Conservation (phyloP, 2,797 vertebrate species). For the Corythornis leucogaster region DNA sequence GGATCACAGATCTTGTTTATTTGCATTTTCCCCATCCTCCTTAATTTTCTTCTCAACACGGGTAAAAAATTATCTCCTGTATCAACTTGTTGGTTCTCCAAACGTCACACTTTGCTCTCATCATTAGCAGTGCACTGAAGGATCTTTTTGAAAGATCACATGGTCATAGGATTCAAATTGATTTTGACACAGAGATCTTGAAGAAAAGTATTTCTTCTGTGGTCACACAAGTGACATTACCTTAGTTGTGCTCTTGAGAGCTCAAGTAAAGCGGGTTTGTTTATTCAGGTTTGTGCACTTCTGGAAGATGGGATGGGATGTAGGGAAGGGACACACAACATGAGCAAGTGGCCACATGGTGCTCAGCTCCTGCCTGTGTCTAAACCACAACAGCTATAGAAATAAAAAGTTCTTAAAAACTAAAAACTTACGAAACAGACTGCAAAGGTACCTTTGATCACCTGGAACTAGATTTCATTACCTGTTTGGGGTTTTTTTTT, state of each 20-base stretch:
- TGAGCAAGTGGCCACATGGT: too few relatives aligned
- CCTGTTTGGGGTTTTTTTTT: not conserved
- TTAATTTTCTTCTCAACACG: not conserved
- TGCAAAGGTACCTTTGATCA: not conserved
- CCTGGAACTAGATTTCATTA: not conserved
- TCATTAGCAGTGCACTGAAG: not conserved
- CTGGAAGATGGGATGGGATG: too few relatives aligned
- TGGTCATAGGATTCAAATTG: not conserved
- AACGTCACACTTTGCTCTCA: not conserved
- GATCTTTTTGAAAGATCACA: not conserved
- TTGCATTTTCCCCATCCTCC: not conserved
- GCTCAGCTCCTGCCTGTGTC: too few relatives aligned
- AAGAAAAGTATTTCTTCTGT: not conserved
- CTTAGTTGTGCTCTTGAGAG: not conserved
- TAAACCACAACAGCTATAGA: too few relatives aligned
- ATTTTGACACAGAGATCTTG: not conserved
- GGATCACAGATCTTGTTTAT: not conserved
- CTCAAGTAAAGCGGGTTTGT: too few relatives aligned
- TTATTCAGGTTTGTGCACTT: too few relatives aligned
- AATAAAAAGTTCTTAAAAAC: too few relatives aligned
- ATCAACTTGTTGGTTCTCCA: not conserved
- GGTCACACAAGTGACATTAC: not conserved
- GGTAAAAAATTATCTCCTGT: not conserved
- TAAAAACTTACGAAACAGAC: too few relatives aligned
- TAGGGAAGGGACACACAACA: too few relatives aligned